Conservation (phyloP, 1,140 invertebrate genomes). For the Diabrotica virgifera region DNA sequence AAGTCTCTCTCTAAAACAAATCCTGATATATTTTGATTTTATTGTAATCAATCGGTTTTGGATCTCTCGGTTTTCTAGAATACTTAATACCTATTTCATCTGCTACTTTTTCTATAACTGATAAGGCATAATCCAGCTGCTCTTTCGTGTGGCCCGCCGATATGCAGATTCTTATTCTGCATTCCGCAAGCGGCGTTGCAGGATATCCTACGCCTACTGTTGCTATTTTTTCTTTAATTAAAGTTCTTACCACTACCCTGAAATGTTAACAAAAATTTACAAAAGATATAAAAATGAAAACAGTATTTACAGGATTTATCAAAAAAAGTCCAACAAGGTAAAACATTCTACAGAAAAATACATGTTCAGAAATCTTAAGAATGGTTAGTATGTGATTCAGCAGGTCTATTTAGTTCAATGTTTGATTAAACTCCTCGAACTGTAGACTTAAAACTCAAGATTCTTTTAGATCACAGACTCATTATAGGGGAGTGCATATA, state of each 20-base stretch:
- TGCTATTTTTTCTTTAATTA: slow-evolving; percentile 81
- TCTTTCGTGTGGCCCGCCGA: slow-evolving; percentile 95
- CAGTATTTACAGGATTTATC: no score
- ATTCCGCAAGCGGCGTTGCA: slow-evolving; percentile 93
- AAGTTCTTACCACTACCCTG: slow-evolving; percentile 80
- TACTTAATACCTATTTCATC: slow-evolving; percentile 70
- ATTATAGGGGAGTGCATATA: no score
- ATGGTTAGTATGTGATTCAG: no score
- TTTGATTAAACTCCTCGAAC: no score
- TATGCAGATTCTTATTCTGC: slow-evolving; percentile 92
- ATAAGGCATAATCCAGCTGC: slow-evolving; percentile 86
- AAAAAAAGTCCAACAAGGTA: no score
- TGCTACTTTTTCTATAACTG: slow-evolving; percentile 67
- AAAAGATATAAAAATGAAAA: no score
- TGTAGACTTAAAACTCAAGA: no score
- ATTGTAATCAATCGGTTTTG: slow-evolving; percentile 58
- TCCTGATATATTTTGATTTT: slow-evolving; percentile 37
- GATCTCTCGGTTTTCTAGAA: slow-evolving; percentile 61
- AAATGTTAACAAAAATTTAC: slow-evolving; percentile 19
- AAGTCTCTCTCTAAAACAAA: slow-evolving; percentile 1
- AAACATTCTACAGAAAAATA: no score
- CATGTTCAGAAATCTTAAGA: no score
- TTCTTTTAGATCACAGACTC: no score
- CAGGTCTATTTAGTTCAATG: no score
- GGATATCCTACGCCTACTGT: slow-evolving; percentile 97